Conservation (phyloP, 2,888 invertebrate species). For the Erebia palarica region DNA sequence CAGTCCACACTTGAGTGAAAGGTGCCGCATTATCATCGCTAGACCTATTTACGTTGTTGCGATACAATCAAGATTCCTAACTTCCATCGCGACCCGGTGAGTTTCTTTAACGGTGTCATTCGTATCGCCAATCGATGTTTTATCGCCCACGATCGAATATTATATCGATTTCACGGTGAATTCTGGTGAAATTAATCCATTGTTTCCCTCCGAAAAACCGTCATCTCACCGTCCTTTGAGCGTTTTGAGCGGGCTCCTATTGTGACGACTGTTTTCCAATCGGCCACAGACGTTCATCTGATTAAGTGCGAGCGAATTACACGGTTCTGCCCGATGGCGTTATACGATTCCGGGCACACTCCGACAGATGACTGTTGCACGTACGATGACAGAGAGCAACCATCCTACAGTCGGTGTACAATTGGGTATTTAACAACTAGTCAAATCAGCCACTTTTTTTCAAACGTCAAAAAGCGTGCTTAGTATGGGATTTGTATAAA, state of each 20-base stretch:
- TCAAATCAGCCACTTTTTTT: no score
- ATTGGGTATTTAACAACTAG: no score
- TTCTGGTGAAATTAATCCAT: constrained; percentile 63
- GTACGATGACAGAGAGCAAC: neutral
- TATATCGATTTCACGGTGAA: constrained; percentile 65
- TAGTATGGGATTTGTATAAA: no score
- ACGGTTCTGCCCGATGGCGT: constrained; percentile 30
- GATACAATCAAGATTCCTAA: constrained; percentile 59
- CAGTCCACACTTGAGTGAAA: constrained; percentile 38
- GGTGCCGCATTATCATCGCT: constrained; percentile 41
- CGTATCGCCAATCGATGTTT: constrained; percentile 56
- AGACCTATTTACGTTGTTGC: constrained; percentile 49
- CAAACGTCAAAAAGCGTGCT: no score
- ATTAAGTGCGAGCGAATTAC: constrained; percentile 36
- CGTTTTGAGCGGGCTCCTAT: constrained; percentile 36
- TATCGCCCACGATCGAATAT: constrained; percentile 62
- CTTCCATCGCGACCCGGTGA: constrained; percentile 55
- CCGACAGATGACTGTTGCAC: constrained; percentile 34
- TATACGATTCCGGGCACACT: constrained; percentile 31
- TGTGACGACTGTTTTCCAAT: constrained; percentile 41
- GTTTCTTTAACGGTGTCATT: constrained; percentile 64
- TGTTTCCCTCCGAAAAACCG: constrained; percentile 53
- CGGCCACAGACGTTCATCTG: constrained; percentile 41
- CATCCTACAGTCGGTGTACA: neutral
- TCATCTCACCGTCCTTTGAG: constrained; percentile 47